A percentile compares a stretch with the other conserved stretches of the same genome.
phyloP scores from a whole-genome alignment of 1,140 invertebrate species.

The Apis laboriosa region DNA sequence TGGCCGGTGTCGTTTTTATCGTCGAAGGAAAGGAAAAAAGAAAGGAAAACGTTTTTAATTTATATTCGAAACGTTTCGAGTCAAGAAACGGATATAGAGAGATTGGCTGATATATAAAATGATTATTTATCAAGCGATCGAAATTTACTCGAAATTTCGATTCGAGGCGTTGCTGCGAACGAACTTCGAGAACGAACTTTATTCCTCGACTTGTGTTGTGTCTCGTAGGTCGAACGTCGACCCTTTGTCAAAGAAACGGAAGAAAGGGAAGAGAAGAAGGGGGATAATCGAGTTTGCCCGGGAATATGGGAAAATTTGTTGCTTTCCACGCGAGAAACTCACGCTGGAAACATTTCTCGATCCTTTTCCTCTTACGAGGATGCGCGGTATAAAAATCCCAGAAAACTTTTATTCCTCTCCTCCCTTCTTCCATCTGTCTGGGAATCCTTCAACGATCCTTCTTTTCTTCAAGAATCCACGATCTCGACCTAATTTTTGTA shows the following conservation, averaged over 20 bases:
- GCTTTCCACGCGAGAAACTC: neutral
- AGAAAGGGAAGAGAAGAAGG: no score
- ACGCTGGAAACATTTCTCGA: constrained; percentile 29
- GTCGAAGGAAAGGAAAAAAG: no score
- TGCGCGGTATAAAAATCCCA: constrained; percentile 5
- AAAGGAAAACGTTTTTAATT: no score
- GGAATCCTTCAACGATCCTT: constrained; percentile 11
- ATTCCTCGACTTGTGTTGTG: no score
- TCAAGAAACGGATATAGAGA: no score
- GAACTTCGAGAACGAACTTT: neutral
- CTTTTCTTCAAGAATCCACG: no score
- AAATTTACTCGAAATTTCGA: no score
- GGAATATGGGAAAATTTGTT: constrained; percentile 36
- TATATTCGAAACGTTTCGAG: no score
- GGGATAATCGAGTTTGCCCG: constrained; percentile 8
- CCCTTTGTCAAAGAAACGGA: constrained; percentile 3
- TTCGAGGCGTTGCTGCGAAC: no score
- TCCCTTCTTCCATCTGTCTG: neutral
- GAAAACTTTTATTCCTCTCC: constrained; percentile 30
- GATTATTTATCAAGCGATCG: no score
- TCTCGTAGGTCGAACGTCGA: neutral
- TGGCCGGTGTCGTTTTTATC: no score
- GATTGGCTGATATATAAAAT: no score
- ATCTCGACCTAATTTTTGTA: constrained; percentile 1
- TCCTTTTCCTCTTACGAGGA: neutral